Percentiles rank a stretch among this genome's conserved stretches.
Conservation (phyloP, 2,888 invertebrate species). For the Homarus gammarus region DNA sequence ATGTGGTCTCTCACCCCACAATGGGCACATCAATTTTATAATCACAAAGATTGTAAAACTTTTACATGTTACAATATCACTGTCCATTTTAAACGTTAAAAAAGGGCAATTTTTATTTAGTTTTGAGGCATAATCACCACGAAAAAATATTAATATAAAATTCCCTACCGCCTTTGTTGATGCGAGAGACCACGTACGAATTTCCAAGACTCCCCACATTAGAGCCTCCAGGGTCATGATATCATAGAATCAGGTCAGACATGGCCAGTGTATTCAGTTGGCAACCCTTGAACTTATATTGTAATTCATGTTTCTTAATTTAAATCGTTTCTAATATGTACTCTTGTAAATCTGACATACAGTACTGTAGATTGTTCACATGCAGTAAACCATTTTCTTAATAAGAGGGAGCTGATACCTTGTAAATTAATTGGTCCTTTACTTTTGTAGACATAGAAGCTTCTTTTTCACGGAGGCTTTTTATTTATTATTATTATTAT, state of each 20-base stretch:
- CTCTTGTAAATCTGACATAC: background rate
- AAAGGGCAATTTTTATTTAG: conserved; percentile 49
- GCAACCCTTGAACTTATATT: conserved; percentile 6
- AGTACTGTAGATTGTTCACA: too few species aligned
- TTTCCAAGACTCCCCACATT: conserved; percentile 17
- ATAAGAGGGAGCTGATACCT: too few species aligned
- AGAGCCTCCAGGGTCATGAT: conserved; percentile 33
- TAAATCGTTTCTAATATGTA: conserved; percentile 1
- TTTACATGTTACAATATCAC: conserved; percentile 41
- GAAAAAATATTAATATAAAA: background rate
- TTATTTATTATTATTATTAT: background rate
- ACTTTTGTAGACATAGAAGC: background rate
- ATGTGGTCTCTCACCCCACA: conserved; percentile 68
- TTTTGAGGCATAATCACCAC: conserved; percentile 41
- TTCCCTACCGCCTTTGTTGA: conserved; percentile 48
- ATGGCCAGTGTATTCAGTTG: conserved; percentile 58
- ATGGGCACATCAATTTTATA: conserved; percentile 51
- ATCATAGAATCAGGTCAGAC: conserved; percentile 42
- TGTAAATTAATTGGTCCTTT: background rate
- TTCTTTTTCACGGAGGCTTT: background rate
- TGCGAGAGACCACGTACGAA: conserved; percentile 69
- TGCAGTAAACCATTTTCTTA: too few species aligned
- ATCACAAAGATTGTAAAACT: conserved; percentile 27
- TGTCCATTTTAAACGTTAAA: conserved; percentile 51
- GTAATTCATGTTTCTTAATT: background rate